Evolutionary conservation across 1,140 invertebrate genomes (phyloP).

Genomic region (Euschistus heros): DNA sequence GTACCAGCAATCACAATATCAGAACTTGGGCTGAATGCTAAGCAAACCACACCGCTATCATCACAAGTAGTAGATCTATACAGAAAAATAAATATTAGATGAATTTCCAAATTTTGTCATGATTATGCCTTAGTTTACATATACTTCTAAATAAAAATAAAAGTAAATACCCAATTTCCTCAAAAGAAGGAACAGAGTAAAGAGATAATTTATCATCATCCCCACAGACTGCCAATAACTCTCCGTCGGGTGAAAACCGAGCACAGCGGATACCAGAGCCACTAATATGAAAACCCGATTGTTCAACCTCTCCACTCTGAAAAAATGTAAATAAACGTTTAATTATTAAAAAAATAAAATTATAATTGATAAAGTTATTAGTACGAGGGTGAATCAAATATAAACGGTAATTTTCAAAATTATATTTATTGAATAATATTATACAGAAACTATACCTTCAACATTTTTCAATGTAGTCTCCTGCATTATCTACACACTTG

Average conservation of each 20-base stretch:
- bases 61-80: slow-evolving; percentile 39
- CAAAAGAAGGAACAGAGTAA: slow-evolving; percentile 49
- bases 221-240: slow-evolving; percentile 52
- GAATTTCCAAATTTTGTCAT: too few relatives aligned
- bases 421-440: too few relatives aligned
- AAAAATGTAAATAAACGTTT: not conserved
- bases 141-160: too few relatives aligned
- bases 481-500: too few relatives aligned
- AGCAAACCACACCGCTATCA: slow-evolving; percentile 31
- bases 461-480: too few relatives aligned
- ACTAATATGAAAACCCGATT: slow-evolving; percentile 26
- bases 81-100: slow-evolving; percentile 15
- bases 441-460: too few relatives aligned
- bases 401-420: too few relatives aligned
- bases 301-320: slow-evolving; percentile 25
- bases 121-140: too few relatives aligned
- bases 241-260: slow-evolving; percentile 52
- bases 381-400: too few relatives aligned
- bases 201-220: slow-evolving; percentile 60
- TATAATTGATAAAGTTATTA: not conserved
- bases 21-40: slow-evolving; percentile 54
- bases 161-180: slow-evolving; percentile 40
- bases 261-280: slow-evolving; percentile 39
- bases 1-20: slow-evolving; percentile 51
- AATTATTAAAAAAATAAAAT: not conserved